A percentile compares a stretch with the other conserved stretches of the same genome.
Conservation (phyloP, 2,797 vertebrate species). For the Galagoides demidoff region DNA sequence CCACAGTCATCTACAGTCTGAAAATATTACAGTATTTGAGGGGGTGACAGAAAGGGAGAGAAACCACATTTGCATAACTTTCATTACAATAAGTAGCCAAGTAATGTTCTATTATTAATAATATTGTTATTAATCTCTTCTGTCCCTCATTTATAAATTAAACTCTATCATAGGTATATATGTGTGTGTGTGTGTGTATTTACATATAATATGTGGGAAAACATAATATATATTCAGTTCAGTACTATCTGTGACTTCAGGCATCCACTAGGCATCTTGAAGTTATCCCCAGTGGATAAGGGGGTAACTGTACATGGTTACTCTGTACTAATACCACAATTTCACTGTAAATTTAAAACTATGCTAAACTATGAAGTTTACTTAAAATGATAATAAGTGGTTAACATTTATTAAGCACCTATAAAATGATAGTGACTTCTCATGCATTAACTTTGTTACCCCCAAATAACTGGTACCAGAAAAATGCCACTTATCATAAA, state of each 20-base stretch:
- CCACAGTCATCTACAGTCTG: not conserved
- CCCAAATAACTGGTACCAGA: not conserved
- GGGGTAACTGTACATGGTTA: not conserved
- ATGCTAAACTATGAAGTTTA: not conserved
- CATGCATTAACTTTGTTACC: not conserved
- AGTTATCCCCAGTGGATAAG: not conserved
- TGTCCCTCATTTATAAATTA: not conserved
- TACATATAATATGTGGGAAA: not conserved
- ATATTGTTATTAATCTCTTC: not conserved
- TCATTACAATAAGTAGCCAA: not conserved
- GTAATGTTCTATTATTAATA: not conserved
- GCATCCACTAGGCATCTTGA: not conserved
- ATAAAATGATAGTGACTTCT: not conserved
- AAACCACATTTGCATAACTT: not conserved
- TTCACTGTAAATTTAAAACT: not conserved
- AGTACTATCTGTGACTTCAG: not conserved
- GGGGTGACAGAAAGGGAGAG: not conserved
- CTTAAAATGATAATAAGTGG: not conserved
- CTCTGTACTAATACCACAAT: not conserved
- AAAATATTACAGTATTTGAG: not conserved
- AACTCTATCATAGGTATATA: not conserved
- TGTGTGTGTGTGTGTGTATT: too few relatives aligned
- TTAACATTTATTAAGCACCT: not conserved
- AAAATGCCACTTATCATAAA: slow-evolving; percentile 30
- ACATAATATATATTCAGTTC: too few relatives aligned